Evolutionary conservation across 2,888 invertebrate species (phyloP), one percentile per base, ranked within the genome.

Genomic region (Oligia strigilis): DNA sequence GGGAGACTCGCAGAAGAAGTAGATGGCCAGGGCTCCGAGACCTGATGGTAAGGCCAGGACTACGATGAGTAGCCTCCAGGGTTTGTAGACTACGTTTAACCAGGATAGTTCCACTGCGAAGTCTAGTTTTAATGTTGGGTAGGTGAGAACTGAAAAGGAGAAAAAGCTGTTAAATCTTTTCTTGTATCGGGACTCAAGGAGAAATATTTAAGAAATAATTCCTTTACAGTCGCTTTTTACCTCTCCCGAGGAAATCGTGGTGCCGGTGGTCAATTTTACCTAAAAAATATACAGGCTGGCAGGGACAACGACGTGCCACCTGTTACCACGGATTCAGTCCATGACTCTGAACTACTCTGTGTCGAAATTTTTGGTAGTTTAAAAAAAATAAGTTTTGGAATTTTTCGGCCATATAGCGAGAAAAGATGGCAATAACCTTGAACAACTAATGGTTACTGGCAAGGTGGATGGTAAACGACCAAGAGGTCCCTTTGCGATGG

Each of bases 21-120:
- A 94, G 23, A 98, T 95, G 13, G 97, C 97, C 0, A 98, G 29
- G 0, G 97, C 97, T 73, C 98, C 97, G 0, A 98, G 66, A 0
- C 96, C 96, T 14, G 94, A 92, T 0, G 97, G 97, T 23, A 97
- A 64, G 0, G 96, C 94, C 64, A 96, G 89, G 1, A 95, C 92
- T 0, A 98, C 96, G 46, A 98, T 94, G 74, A 98, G 97, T 23
- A 98, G 91, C 70, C 99, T 97, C 99, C 99, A 99, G 0, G 98
- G 98, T 80, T 97, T 97, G 90, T 98, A 98, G 11, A 94, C 93
- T 71, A 98, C 93, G 36, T 97, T 97, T 19, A 98, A 90, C 75
- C 96, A 89, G 9, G 95, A 90, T 2, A 97, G 85, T 0, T 95
- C 92, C 0, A 94, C 81, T 3, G 96, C 94, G 87, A 97, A 94